phyloP scores from a whole-genome alignment of 2,797 vertebrate genomes.

The Zenarchopterus dispar region DNA sequence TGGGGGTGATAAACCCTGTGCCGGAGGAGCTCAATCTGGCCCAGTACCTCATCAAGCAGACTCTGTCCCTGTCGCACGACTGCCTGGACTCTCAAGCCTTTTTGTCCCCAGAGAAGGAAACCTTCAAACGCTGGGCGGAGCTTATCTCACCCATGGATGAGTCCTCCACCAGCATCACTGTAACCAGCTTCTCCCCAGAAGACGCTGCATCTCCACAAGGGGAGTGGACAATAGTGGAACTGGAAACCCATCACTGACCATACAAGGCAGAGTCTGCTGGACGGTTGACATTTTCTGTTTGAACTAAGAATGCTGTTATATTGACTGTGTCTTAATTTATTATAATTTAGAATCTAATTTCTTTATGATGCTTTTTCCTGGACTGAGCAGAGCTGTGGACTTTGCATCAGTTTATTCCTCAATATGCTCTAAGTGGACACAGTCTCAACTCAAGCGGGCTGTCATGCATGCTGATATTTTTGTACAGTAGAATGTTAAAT shows the following conservation, averaged over 20 bases:
- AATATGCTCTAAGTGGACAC: constrained; percentile 47
- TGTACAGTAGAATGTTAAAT: constrained; percentile 74
- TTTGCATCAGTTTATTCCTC: constrained; percentile 45
- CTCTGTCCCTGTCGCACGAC: constrained; percentile 92
- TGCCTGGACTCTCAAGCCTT: constrained; percentile 87
- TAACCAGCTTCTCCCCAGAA: constrained; percentile 96
- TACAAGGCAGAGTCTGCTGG: constrained; percentile 31
- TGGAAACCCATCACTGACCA: constrained; percentile 96
- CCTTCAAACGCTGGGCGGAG: constrained; percentile 94
- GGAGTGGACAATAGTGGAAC: constrained; percentile 98
- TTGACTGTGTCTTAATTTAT: constrained; percentile 59
- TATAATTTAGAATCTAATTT: constrained; percentile 26
- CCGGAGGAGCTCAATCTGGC: constrained; percentile 98
- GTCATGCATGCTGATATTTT: constrained; percentile 82
- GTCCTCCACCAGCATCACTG: constrained; percentile 93
- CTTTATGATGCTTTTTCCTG: constrained; percentile 18
- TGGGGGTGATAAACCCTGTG: constrained; percentile 93
- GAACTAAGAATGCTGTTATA: constrained; percentile 19
- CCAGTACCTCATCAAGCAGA: constrained; percentile 98
- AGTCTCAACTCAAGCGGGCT: constrained; percentile 58
- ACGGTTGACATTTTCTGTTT: constrained; percentile 37
- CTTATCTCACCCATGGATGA: constrained; percentile 93
- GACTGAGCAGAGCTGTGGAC: constrained; percentile 37
- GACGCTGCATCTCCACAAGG: constrained; percentile 95
- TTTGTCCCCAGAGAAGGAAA: constrained; percentile 87